phyloP scores from a whole-genome alignment of 2,113 vertebrate species.

The Pantherophis guttatus region DNA sequence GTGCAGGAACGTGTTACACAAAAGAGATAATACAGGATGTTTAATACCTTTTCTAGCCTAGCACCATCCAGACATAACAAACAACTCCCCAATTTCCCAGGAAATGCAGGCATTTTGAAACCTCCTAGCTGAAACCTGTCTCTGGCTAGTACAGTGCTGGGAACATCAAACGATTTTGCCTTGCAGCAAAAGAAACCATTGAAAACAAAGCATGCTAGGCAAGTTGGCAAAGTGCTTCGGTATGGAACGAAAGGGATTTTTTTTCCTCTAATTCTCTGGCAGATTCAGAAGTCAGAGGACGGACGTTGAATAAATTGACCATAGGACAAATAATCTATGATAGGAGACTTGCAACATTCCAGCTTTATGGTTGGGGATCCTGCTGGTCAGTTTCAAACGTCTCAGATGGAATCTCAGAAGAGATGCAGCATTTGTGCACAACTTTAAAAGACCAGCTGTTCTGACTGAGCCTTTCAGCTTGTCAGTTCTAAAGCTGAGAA shows the following conservation, averaged over 20 bases:
- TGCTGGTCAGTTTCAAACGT: not conserved
- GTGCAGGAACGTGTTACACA: not conserved
- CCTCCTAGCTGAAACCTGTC: not conserved
- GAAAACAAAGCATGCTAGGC: not conserved
- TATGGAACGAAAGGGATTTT: not conserved
- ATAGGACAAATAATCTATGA: not conserved
- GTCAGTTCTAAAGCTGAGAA: not conserved
- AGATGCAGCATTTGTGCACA: not conserved
- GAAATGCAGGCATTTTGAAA: not conserved
- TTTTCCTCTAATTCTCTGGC: not conserved
- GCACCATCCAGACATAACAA: not conserved
- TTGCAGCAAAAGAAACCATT: not conserved
- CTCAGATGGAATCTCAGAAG: not conserved
- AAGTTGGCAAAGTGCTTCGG: not conserved
- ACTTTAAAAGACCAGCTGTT: constrained; percentile 8
- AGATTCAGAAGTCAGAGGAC: not conserved
- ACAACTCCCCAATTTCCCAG: not conserved
- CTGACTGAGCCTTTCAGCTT: not conserved
- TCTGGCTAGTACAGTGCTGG: not conserved
- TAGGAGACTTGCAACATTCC: not conserved
- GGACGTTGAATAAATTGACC: not conserved
- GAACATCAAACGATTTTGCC: not conserved
- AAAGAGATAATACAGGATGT: not conserved
- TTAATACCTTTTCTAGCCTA: not conserved
- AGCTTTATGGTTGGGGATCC: not conserved